Percentiles rank a stretch among this genome's conserved stretches.
Evolutionary conservation across 2,797 vertebrate genomes (phyloP).

Genomic region (Valencia hispanica): DNA sequence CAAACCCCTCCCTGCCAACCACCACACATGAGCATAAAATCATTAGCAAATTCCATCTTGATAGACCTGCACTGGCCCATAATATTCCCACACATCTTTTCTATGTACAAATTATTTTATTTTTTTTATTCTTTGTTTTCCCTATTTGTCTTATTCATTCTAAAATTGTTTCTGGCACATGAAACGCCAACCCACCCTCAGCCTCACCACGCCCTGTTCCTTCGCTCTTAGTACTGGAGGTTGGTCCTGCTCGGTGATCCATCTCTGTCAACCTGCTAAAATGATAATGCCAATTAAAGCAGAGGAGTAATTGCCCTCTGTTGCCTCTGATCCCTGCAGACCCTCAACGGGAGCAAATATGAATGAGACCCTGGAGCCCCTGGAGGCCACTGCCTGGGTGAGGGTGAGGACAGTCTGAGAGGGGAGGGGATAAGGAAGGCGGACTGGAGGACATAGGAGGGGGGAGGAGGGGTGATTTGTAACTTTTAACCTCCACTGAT

Average conservation of each 20-base stretch:
- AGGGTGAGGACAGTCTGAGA: conserved; percentile 62
- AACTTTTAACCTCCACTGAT: conserved; percentile 85
- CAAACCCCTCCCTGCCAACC: conserved; percentile 53
- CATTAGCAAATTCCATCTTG: conserved; percentile 36
- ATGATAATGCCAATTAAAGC: conserved; percentile 97
- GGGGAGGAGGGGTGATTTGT: conserved; percentile 73
- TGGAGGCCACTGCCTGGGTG: conserved; percentile 56
- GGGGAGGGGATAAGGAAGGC: conserved; percentile 35
- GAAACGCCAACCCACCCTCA: neutral
- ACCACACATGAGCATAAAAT: conserved; percentile 20
- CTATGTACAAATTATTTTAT: conserved; percentile 61
- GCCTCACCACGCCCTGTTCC: conserved; percentile 6
- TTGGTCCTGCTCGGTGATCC: conserved; percentile 82
- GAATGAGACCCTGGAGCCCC: conserved; percentile 76
- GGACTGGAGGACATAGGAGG: conserved; percentile 50
- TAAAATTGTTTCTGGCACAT: neutral
- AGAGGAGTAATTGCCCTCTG: conserved; percentile 89
- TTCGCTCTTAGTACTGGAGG: conserved; percentile 54
- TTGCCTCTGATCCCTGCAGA: conserved; percentile 69
- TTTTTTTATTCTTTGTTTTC: conserved; percentile 52
- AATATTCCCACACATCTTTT: conserved; percentile 40
- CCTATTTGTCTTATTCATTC: conserved; percentile 31
- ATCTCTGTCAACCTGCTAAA: conserved; percentile 93
- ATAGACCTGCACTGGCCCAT: conserved; percentile 36
- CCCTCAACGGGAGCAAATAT: conserved; percentile 83